phyloP scores from a whole-genome alignment of 1,140 invertebrate genomes.

The Magallana angulata region DNA sequence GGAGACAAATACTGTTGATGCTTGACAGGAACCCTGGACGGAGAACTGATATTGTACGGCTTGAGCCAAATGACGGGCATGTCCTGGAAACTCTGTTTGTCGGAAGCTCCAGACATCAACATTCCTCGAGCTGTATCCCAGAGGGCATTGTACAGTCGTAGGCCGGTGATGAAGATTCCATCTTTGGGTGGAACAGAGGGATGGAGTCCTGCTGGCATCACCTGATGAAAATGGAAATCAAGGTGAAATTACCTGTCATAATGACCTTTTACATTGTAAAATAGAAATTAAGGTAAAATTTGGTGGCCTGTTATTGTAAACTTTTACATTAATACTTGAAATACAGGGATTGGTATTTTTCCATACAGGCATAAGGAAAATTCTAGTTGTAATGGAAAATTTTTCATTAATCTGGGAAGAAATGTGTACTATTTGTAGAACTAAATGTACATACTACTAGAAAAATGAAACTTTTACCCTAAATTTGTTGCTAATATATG shows the following conservation, averaged over 20 bases:
- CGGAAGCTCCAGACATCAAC: constrained; percentile 61
- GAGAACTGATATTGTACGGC: constrained; percentile 53
- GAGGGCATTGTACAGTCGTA: constrained; percentile 72
- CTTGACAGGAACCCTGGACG: constrained; percentile 51
- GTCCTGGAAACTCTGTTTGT: constrained; percentile 52
- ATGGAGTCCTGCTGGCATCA: constrained; percentile 71
- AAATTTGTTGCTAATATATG: too few species aligned
- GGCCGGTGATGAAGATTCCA: constrained; percentile 71
- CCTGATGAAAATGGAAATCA: constrained; percentile 64
- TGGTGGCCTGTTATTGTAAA: too few species aligned
- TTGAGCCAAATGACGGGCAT: constrained; percentile 74
- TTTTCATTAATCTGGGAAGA: too few species aligned
- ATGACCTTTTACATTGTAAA: not conserved
- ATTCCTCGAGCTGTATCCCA: constrained; percentile 70
- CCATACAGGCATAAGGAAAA: too few species aligned
- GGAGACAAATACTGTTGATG: constrained; percentile 64
- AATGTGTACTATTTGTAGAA: too few species aligned
- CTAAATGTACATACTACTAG: too few species aligned
- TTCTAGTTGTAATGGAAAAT: too few species aligned
- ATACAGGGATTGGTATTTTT: too few species aligned
- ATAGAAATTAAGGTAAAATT: too few species aligned
- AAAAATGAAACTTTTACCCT: too few species aligned
- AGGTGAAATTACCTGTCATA: not conserved
- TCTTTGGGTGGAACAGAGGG: constrained; percentile 63
- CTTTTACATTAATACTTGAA: too few species aligned